These are phyloP conservation scores for Meiosimyza decipiens DNA, from an alignment of 2,888 invertebrate genomes.

Conservation along the genomic window DNA sequence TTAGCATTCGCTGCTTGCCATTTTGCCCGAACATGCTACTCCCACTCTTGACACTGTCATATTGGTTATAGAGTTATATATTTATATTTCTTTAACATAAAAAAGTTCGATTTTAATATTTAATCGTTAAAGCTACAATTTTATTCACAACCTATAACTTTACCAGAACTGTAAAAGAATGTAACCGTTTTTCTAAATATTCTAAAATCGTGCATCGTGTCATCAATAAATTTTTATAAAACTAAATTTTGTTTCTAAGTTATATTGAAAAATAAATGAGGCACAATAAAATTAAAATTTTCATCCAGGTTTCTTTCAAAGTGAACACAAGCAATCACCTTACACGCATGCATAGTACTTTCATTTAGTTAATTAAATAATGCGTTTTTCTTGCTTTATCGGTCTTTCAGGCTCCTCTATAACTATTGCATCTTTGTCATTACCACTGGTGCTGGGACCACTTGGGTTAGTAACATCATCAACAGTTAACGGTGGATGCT, in stretches of 20 bases:
- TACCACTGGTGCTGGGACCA: background rate
- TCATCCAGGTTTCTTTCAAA: background rate
- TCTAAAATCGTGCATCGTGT: too few relatives aligned
- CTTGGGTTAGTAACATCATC: constrained; percentile 40
- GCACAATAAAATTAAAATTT: constrained; percentile 5
- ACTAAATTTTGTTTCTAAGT: constrained; percentile 21
- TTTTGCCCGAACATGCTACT: too few relatives aligned
- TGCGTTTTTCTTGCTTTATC: constrained; percentile 15
- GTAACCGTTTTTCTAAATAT: too few relatives aligned
- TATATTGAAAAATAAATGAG: background rate
- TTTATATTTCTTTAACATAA: too few relatives aligned
- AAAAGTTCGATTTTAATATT: too few relatives aligned
- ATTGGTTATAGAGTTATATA: too few relatives aligned
- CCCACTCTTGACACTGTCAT: too few relatives aligned
- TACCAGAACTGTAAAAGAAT: background rate
- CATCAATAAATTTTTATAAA: constrained; percentile 3
- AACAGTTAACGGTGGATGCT: constrained; percentile 76
- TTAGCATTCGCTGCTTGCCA: too few relatives aligned
- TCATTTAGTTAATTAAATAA: constrained; percentile 19
- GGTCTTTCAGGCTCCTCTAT: constrained; percentile 32
- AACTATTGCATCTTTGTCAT: background rate
- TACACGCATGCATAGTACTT: background rate
- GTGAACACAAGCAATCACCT: background rate
- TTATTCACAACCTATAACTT: background rate
- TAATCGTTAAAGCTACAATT: background rate